A percentile compares a stretch with the other conserved stretches of the same genome.
Evolutionary conservation across 1,140 invertebrate species (phyloP).

Genomic region (Laodelphax striatellus): DNA sequence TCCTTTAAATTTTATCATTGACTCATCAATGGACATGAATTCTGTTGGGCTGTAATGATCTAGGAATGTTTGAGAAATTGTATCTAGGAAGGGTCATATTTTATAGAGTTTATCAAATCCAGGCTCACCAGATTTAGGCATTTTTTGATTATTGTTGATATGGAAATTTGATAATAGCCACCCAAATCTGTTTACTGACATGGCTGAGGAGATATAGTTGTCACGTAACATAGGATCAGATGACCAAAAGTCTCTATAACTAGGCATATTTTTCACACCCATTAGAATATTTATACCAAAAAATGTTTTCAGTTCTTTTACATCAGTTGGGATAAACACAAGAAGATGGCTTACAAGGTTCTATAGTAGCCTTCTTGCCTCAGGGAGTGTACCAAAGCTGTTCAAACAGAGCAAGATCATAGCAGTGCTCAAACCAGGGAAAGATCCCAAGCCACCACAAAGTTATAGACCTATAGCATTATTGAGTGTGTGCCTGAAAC

Average conservation of each 20-base stretch:
- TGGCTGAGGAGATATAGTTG: neutral
- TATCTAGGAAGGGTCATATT: neutral
- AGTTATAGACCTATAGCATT: too few relatives aligned
- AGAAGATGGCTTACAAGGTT: too few relatives aligned
- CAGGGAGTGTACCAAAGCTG: too few relatives aligned
- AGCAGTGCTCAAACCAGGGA: too few relatives aligned
- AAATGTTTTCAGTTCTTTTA: neutral
- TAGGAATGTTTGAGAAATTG: neutral
- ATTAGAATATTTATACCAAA: neutral
- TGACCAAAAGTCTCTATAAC: neutral
- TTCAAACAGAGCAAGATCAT: too few relatives aligned
- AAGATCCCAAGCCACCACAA: too few relatives aligned
- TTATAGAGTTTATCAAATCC: constrained; percentile 1
- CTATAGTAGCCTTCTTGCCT: too few relatives aligned
- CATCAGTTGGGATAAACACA: too few relatives aligned
- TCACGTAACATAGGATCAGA: neutral
- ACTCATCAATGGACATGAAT: constrained; percentile 4
- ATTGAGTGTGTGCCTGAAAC: too few relatives aligned
- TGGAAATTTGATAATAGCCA: neutral
- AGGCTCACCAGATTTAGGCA: neutral
- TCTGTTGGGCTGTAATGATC: neutral
- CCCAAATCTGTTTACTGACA: neutral
- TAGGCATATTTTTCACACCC: neutral
- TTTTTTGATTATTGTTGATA: neutral
- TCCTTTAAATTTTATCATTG: constrained; percentile 23